A percentile compares a stretch with the other conserved stretches of the same genome.
These are phyloP conservation scores for Blera fallax DNA, from an alignment of 2,888 invertebrate genomes.

Conservation along the genomic window DNA sequence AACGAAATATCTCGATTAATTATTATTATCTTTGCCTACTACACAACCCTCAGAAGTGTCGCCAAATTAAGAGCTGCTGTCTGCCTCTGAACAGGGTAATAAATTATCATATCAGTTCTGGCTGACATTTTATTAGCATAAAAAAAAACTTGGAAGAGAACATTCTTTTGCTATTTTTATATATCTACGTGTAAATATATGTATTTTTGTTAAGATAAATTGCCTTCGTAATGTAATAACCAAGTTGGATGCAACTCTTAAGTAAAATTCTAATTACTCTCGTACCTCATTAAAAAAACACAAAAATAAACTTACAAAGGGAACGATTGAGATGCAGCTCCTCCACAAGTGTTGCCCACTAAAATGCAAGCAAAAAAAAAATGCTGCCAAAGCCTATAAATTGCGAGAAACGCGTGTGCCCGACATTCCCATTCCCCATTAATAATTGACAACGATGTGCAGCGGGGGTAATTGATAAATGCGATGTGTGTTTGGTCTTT, in stretches of 20 bases:
- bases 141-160: slow-evolving; percentile 28
- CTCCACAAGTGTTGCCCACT: background rate
- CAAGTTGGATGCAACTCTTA: background rate
- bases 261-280: slow-evolving; percentile 10
- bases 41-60: slow-evolving; percentile 40
- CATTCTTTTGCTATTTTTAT: slow-evolving; percentile 14
- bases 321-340: background rate
- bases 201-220: background rate
- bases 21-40: slow-evolving; percentile 25
- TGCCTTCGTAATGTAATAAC: slow-evolving; percentile 1
- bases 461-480: slow-evolving; percentile 20
- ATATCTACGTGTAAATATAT: too few relatives aligned
- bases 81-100: slow-evolving; percentile 17
- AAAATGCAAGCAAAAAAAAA: background rate
- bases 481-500: slow-evolving; percentile 18
- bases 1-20: slow-evolving; percentile 30
- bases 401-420: slow-evolving; percentile 47
- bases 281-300: background rate
- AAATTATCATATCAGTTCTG: slow-evolving; percentile 49
- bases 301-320: background rate
- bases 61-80: slow-evolving; percentile 53
- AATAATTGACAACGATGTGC: slow-evolving; percentile 52
- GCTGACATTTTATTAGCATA: slow-evolving; percentile 61
- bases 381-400: slow-evolving; percentile 14
- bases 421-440: slow-evolving; percentile 56